phyloP scores from a whole-genome alignment of 2,797 vertebrate species.

The Rhincodon typus region DNA sequence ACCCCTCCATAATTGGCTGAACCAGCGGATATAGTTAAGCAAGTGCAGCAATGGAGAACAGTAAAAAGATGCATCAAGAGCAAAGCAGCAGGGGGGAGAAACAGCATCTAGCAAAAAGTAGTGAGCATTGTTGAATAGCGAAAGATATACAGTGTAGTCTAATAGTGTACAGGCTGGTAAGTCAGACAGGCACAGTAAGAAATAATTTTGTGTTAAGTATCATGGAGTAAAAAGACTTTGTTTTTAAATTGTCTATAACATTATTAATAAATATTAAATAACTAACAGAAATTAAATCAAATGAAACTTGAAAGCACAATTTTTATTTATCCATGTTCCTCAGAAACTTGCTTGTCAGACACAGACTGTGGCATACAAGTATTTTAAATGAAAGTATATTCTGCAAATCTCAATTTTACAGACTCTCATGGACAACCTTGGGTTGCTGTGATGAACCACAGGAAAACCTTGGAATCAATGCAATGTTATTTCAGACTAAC shows the following conservation, averaged over 20 bases:
- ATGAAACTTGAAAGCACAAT: neutral
- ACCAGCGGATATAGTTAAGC: neutral
- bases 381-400: too few relatives aligned
- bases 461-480: neutral
- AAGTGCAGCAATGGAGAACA: neutral
- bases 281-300: neutral
- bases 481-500: neutral
- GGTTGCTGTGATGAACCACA: neutral
- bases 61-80: neutral
- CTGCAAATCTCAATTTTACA: neutral
- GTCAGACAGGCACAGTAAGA: neutral
- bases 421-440: neutral
- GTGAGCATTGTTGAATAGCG: neutral
- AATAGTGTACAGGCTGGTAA: neutral
- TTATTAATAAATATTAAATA: neutral
- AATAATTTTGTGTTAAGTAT: neutral
- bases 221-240: neutral
- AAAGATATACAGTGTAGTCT: neutral
- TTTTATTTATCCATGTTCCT: neutral
- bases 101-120: neutral
- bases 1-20: conserved; percentile 8
- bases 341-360: neutral
- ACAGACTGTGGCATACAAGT: neutral
- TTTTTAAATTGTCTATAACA: neutral
- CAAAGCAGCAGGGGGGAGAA: neutral